A percentile compares a stretch with the other conserved stretches of the same genome.
Evolutionary conservation across 35 echinoderm and acorn worm species (phyloP).

Genomic region (Stichopus chloronotus): DNA sequence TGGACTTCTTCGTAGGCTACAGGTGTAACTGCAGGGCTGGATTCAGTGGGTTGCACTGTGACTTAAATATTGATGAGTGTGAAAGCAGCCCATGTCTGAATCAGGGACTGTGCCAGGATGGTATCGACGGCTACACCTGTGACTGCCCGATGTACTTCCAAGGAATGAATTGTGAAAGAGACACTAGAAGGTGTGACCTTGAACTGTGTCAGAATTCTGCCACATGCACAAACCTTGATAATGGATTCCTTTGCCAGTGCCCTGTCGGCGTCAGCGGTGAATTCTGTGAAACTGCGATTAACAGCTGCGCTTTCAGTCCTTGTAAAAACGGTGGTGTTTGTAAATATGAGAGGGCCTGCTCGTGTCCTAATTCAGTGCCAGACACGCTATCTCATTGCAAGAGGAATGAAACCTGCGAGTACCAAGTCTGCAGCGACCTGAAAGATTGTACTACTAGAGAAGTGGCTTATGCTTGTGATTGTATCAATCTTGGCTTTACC

Average conservation of each 20-base stretch:
- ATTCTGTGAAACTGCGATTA: slow-evolving; percentile 76
- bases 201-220: slow-evolving; percentile 78
- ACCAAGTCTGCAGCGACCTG: slow-evolving; percentile 43
- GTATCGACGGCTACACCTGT: slow-evolving; percentile 71
- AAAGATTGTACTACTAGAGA: slow-evolving; percentile 42
- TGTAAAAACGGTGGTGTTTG: slow-evolving; percentile 80
- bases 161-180: slow-evolving; percentile 74
- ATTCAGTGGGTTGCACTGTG: slow-evolving; percentile 76
- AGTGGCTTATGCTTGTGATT: slow-evolving; percentile 69
- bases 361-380: slow-evolving; percentile 60
- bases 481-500: slow-evolving; percentile 60
- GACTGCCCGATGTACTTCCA: slow-evolving; percentile 61
- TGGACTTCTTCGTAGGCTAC: slow-evolving; percentile 85
- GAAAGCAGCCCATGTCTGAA: slow-evolving; percentile 67
- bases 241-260: slow-evolving; percentile 84
- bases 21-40: slow-evolving; percentile 72
- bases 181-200: slow-evolving; percentile 80
- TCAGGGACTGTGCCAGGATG: slow-evolving; percentile 68
- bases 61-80: slow-evolving; percentile 83
- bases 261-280: slow-evolving; percentile 72
- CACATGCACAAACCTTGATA: slow-evolving; percentile 58
- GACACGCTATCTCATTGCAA: slow-evolving; percentile 44
- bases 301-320: slow-evolving; percentile 72
- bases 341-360: slow-evolving; percentile 72
- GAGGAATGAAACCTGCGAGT: slow-evolving; percentile 72